Evolutionary conservation across 2,888 invertebrate genomes (phyloP), one percentile per base, ranked within the genome.

Genomic region (Desoria tigrina): DNA sequence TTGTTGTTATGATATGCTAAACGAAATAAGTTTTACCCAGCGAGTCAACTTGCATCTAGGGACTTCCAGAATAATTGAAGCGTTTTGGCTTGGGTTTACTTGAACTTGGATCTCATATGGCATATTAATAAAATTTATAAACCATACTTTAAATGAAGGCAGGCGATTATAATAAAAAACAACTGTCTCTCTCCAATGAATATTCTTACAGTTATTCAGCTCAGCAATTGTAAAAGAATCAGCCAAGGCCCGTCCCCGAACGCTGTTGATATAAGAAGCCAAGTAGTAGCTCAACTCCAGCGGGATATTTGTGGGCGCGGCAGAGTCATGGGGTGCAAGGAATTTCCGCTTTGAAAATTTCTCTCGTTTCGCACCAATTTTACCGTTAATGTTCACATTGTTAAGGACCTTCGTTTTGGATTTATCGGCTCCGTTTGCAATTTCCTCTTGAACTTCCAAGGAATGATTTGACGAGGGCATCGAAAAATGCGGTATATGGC

Each of bases 251-350:
- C 65, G 53, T 24, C 61, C 58, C 60, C 65, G 63, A 54, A 70
- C 60, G 50, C 55, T 64, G 50, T 71, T 68, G 42, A 75, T 69
- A 58, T 70, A 70, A 9, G 70, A 65, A n/a, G 65, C 67, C 55
- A 67, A 65, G 53, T 70, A 70, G 42, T 67, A 70, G 54, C 65
- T 65, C 42, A 71, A 57, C 60, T 71, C 71, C 26, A 71, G 65
- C 42, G 71, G 71, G 63, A 71, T 71, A 61, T 71, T 71, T 42
- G 68, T 56, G 49, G 71, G 71, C 37, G 71, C 61, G 50, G 24
- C 51, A 18, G 23, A 11, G 26, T 51, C 51, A 24, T 51, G 51
- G 21, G 51, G 45, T 6, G 45, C 21, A n/a, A 45, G 45, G 45
- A 45, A 18, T n/a, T 45, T 45, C 9, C 9, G 21, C 21, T 21